These are phyloP conservation scores for Lipotes vexillifer DNA, from an alignment of 2,113 vertebrate species.

Conservation along the genomic window DNA sequence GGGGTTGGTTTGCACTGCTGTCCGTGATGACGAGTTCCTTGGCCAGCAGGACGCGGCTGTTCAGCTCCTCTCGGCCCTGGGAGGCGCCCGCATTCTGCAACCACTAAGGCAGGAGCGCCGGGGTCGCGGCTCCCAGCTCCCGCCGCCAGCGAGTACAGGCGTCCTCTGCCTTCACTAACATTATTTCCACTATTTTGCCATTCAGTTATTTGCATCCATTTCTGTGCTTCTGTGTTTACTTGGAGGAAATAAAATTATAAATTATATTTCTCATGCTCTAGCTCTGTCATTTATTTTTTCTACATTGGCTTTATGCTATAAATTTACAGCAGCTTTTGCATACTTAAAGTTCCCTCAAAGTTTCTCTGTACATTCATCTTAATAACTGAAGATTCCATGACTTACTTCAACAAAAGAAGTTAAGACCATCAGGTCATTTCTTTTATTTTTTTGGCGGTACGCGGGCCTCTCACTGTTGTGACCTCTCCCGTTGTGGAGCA, in stretches of 20 bases:
- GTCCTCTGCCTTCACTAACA: neutral
- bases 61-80: too few species aligned
- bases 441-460: neutral
- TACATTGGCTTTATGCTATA: neutral
- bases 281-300: neutral
- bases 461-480: too few species aligned
- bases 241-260: conserved; percentile 5
- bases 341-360: neutral
- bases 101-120: too few species aligned
- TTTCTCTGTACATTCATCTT: neutral
- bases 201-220: neutral
- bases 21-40: too few species aligned
- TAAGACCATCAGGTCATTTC: neutral
- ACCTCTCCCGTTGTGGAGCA: too few species aligned
- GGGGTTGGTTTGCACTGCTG: too few species aligned
- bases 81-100: too few species aligned
- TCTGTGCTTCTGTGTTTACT: neutral
- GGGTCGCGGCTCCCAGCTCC: too few species aligned
- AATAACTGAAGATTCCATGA: neutral
- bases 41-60: too few species aligned
- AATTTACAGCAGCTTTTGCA: neutral
- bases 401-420: neutral
- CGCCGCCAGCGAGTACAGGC: too few species aligned
- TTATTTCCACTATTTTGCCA: neutral
- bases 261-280: neutral